Conservation (phyloP, 1,140 invertebrate species). For the Drosophila takahashii region DNA sequence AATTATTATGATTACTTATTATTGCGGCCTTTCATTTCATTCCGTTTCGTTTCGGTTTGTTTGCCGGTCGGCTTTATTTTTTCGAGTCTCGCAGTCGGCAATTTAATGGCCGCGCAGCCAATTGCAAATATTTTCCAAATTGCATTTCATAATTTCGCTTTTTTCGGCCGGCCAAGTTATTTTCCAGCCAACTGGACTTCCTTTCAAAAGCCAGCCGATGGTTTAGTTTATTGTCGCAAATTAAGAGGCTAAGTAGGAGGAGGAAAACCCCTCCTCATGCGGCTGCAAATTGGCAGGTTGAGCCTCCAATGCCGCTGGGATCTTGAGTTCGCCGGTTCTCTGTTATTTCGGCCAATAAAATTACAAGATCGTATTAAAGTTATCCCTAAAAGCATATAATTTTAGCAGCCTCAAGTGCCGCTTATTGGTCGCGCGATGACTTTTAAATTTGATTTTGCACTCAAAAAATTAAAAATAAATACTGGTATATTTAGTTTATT, state of each 20-base stretch:
- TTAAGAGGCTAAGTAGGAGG: slow-evolving; percentile 52
- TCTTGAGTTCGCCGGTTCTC: slow-evolving; percentile 21
- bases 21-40: slow-evolving; percentile 70
- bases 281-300: slow-evolving; percentile 59
- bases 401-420: slow-evolving; percentile 56
- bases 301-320: slow-evolving; percentile 15
- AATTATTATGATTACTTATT: slow-evolving; percentile 83
- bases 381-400: slow-evolving; percentile 71
- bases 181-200: slow-evolving; percentile 63
- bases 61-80: slow-evolving; percentile 26
- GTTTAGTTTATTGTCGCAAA: slow-evolving; percentile 78
- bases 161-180: slow-evolving; percentile 30
- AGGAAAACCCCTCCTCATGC: slow-evolving; percentile 22
- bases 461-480: not conserved
- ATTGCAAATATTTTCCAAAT: slow-evolving; percentile 81
- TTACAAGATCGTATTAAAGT: slow-evolving; percentile 63
- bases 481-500: not conserved
- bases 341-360: slow-evolving; percentile 77
- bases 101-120: slow-evolving; percentile 78
- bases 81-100: slow-evolving; percentile 46
- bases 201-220: slow-evolving; percentile 60
- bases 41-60: slow-evolving; percentile 63
- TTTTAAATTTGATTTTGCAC: slow-evolving; percentile 38
- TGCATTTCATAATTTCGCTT: slow-evolving; percentile 73
- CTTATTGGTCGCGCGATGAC: slow-evolving; percentile 7